Conservation (phyloP, 2,888 invertebrate species). For the Campoplex capitator region DNA sequence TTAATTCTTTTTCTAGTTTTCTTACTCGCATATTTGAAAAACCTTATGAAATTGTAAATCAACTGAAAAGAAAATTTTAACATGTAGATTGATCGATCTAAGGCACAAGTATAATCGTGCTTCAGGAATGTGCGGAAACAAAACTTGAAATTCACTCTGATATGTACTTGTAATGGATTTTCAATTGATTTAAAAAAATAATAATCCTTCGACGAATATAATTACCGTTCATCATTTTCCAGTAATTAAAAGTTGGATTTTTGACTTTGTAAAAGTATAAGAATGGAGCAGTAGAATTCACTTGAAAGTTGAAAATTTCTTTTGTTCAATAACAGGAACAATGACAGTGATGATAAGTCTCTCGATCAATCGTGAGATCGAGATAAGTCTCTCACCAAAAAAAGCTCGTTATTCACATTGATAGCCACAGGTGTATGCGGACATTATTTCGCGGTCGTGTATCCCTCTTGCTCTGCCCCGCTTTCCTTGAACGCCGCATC, state of each 20-base stretch:
- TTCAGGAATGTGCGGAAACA: no score
- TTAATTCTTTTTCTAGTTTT: neutral
- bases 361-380: neutral
- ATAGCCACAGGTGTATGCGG: slow-evolving; percentile 42
- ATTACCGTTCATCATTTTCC: no score
- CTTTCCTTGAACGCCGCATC: neutral
- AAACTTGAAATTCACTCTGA: no score
- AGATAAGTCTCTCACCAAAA: neutral
- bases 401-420: neutral
- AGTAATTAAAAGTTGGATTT: no score
- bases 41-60: no score
- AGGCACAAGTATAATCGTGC: neutral
- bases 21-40: neutral
- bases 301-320: no score
- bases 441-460: slow-evolving; percentile 53
- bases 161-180: no score
- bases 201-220: no score
- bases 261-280: no score
- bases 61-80: no score
- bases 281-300: no score
- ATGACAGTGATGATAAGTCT: neutral
- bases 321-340: neutral
- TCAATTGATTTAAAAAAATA: no score
- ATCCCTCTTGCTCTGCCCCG: neutral
- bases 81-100: neutral